Evolutionary conservation across 2,888 invertebrate genomes (phyloP), one percentile per base, ranked within the genome.

Genomic region (Zootermopsis nevadensis): DNA sequence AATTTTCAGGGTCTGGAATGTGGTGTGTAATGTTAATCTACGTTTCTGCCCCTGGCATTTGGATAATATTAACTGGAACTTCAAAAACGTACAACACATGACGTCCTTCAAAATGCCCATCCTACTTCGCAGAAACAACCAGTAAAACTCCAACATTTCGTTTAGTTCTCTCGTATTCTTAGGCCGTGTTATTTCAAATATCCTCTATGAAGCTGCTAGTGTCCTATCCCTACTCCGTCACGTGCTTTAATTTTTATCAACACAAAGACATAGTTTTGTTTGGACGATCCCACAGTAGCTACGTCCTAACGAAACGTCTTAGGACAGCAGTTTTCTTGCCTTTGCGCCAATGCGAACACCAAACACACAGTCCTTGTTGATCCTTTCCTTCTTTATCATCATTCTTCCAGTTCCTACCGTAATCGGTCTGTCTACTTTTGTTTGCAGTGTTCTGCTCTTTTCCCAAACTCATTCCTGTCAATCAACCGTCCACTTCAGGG

Each of bases 351-450:
- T 69, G 19, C 69, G 22, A 69, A 69, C 69, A 19, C 22, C 69
- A 69, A 69, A 69, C 69, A 69, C 30, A 19, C 4, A 33, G 15
- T 69, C 69, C 33, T 33, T 69, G 33, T 69, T 69, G 33, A 33
- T 69, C 31, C 69, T 31, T 69, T 69, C 33, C 69, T 31, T 33
- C 69, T 69, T 69, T 69, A 69, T 69, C 69, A 69, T 69, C 69
- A 69, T 22, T 33, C 69, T 69, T 69, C 69, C 33, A 69, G 69
- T 33, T 33, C n/a, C 69, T 69, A 69, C 33, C 33, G 69, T 33
- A 69, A 22, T 69, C 69, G 30, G 6, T 69, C 69, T 69, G 30
- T 15, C 30, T 33, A 19, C 30, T 22, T 33, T 33, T 69, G 69
- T 69, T 69, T 69, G 69, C 31, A 33, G 33, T 33, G 31, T 69